Evolutionary conservation across 64 coral and sea anemone species (phyloP).

Genomic region (Astreopora myriophthalma): DNA sequence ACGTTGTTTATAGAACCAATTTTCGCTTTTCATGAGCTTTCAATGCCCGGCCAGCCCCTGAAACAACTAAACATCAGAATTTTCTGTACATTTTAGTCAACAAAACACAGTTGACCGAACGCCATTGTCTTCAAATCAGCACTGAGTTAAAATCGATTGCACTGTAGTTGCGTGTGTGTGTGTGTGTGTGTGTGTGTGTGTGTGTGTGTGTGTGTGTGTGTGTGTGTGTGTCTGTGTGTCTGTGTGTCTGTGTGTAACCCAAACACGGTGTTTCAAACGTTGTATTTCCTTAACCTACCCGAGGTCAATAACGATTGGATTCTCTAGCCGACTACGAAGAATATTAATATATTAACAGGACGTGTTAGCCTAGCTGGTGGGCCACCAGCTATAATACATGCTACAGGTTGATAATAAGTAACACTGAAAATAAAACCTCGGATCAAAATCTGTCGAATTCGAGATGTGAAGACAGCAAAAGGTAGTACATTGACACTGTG

Average conservation of each 20-base stretch:
- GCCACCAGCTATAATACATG: background rate
- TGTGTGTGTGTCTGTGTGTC: no score
- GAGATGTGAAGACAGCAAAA: background rate
- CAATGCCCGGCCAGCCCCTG: slow-evolving; percentile 5
- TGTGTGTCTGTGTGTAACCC: no score
- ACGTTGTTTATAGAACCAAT: slow-evolving; percentile 18
- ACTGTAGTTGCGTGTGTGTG: background rate
- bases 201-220: no score
- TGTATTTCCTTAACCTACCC: background rate
- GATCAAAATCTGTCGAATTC: background rate
- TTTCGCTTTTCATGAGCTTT: background rate
- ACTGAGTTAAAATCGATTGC: slow-evolving; percentile 43
- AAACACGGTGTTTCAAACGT: background rate
- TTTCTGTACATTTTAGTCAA: slow-evolving; percentile 18
- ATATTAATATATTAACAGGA: background rate
- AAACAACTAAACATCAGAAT: background rate
- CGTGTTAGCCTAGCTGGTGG: slow-evolving; percentile 1
- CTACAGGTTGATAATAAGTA: background rate
- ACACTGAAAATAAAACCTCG: background rate
- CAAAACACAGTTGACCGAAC: slow-evolving; percentile 1
- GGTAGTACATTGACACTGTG: background rate
- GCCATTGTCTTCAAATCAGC: background rate
- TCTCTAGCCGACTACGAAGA: background rate
- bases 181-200: no score
- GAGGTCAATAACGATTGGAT: background rate